Conservation (phyloP, 2,888 invertebrate species). For the Formica aserva region DNA sequence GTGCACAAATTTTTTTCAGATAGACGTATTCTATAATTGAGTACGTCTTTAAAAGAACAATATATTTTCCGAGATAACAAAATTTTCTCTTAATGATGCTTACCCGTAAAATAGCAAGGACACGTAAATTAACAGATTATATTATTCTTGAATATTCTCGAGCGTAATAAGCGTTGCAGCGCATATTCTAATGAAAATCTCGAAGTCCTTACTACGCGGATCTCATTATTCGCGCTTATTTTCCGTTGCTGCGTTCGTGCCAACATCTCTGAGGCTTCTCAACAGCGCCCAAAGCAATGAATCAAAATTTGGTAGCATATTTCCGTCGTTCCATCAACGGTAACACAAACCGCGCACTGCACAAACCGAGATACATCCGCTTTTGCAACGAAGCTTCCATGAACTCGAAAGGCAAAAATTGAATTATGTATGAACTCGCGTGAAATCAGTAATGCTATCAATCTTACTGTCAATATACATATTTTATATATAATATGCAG, state of each 20-base stretch:
- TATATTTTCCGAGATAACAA: conserved; percentile 7
- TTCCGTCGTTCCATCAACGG: conserved; percentile 28
- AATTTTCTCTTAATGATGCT: conserved; percentile 32
- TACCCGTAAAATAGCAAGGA: conserved; percentile 20
- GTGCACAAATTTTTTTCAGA: neutral
- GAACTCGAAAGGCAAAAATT: conserved; percentile 9
- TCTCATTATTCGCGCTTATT: conserved; percentile 54
- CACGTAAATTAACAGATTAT: conserved; percentile 49
- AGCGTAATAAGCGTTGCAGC: conserved; percentile 33
- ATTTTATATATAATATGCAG: neutral
- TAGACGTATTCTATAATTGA: neutral
- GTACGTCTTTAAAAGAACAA: neutral
- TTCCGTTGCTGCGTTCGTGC: conserved; percentile 23
- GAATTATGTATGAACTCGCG: conserved; percentile 7
- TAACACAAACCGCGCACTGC: neutral
- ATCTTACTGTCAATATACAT: conserved; percentile 1
- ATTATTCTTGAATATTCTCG: conserved; percentile 42
- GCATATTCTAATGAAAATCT: conserved; percentile 54
- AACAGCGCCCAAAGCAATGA: conserved; percentile 15
- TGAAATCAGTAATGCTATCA: conserved; percentile 52
- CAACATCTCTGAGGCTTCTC: conserved; percentile 6
- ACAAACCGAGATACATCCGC: neutral
- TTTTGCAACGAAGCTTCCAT: conserved; percentile 6
- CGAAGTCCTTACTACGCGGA: conserved; percentile 40
- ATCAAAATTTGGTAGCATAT: conserved; percentile 34